These are phyloP conservation scores for Adrianichthys oophorus DNA, from an alignment of 2,797 vertebrate genomes.

Conservation along the genomic window DNA sequence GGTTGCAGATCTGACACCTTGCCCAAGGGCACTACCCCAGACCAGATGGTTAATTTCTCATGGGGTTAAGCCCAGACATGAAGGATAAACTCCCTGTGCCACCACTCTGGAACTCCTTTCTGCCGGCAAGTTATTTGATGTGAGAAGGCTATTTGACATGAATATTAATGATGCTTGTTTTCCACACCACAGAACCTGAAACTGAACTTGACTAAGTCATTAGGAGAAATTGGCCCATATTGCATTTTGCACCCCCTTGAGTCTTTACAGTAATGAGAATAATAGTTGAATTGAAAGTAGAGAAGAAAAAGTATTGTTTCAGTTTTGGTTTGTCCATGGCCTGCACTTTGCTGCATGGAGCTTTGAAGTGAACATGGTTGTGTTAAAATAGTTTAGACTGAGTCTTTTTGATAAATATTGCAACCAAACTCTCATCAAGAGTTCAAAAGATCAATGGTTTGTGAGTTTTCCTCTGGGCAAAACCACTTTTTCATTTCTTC, in stretches of 20 bases:
- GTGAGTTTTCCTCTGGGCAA: constrained; percentile 46
- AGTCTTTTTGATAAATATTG: constrained; percentile 65
- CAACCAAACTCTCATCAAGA: constrained; percentile 53
- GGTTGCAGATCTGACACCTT: constrained; percentile 21
- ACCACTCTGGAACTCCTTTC: constrained; percentile 2
- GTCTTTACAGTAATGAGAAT: constrained; percentile 32
- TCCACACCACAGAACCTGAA: constrained; percentile 23
- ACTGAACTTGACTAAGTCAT: constrained; percentile 47
- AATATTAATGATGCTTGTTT: constrained; percentile 58
- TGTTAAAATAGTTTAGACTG: constrained; percentile 50
- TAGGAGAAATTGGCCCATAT: constrained; percentile 9
- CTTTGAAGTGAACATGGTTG: constrained; percentile 50
- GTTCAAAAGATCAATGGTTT: constrained; percentile 58
- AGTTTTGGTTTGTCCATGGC: constrained; percentile 27
- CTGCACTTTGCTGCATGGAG: constrained; percentile 5
- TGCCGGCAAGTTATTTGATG: constrained; percentile 43
- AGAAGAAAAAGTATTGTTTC: constrained; percentile 9
- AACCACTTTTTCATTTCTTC: constrained; percentile 3
- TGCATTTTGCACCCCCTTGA: not conserved
- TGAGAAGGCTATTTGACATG: constrained; percentile 48
- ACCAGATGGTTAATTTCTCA: constrained; percentile 36
- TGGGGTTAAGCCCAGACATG: constrained; percentile 13
- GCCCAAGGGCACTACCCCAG: constrained; percentile 29
- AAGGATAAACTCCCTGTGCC: constrained; percentile 14
- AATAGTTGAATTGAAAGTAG: constrained; percentile 18